Conservation (phyloP, 30 jellyfish, hydroid and myxozoan species). For the Mastigias papua region DNA sequence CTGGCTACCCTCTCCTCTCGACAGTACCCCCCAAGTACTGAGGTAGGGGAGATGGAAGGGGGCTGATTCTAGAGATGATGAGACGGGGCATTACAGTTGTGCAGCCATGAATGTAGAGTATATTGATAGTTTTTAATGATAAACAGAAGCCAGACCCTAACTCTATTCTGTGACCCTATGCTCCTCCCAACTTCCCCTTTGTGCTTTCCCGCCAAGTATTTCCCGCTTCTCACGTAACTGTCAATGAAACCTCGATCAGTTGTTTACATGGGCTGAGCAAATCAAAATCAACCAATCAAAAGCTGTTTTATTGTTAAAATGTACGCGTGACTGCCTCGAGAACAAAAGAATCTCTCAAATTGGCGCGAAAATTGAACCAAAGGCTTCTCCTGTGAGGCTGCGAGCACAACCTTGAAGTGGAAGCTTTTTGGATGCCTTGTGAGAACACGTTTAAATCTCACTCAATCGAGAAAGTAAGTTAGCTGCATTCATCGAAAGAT, state of each 20-base stretch:
- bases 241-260: conserved; percentile 39
- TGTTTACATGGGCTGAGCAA: conserved; percentile 40
- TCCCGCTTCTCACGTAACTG: conserved; percentile 24
- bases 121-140: too few species aligned
- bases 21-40: too few species aligned
- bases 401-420: conserved; percentile 9
- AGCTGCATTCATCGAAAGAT: background rate
- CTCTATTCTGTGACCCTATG: too few species aligned
- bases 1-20: too few species aligned
- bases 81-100: too few species aligned
- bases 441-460: conserved; percentile 5
- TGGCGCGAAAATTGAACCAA: conserved; percentile 90
- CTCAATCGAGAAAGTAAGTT: conserved; percentile 41
- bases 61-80: too few species aligned
- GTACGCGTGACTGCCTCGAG: conserved; percentile 61
- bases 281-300: conserved; percentile 49
- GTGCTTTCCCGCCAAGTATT: conserved; percentile 59
- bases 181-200: too few species aligned
- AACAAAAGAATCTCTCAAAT: conserved; percentile 37
- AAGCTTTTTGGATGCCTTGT: background rate
- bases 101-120: too few species aligned
- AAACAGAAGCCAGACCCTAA: too few species aligned
- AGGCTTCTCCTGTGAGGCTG: conserved; percentile 48
- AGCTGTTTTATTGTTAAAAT: conserved; percentile 9
- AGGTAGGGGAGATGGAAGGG: too few species aligned